phyloP scores from a whole-genome alignment of 2,113 vertebrate genomes.

The Phasianus colchicus region DNA sequence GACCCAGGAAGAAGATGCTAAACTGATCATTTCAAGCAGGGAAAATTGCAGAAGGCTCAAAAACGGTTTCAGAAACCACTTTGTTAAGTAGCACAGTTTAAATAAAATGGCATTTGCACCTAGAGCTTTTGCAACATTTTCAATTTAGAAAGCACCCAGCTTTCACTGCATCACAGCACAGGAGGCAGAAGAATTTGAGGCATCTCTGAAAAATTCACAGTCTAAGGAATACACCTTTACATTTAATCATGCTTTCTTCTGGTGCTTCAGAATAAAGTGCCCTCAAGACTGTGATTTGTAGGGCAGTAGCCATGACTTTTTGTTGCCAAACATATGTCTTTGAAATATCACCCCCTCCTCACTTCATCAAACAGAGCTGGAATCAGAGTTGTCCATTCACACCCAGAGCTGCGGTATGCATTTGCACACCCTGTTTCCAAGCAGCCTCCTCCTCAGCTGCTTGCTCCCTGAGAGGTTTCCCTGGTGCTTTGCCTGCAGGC shows the following conservation, averaged over 20 bases:
- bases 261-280: neutral
- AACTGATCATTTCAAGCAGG: constrained; percentile 39
- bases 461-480: neutral
- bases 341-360: neutral
- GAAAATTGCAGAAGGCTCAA: constrained; percentile 21
- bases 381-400: neutral
- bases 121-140: constrained; percentile 17
- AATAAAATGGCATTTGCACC: constrained; percentile 45
- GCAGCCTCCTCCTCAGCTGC: neutral
- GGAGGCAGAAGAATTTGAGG: neutral
- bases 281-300: neutral
- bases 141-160: neutral
- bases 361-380: neutral
- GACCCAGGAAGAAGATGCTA: constrained; percentile 10
- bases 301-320: neutral
- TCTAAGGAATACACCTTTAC: neutral
- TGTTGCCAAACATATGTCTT: neutral
- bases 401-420: accelerated
- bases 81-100: constrained; percentile 29
- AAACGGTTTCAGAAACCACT: constrained; percentile 39
- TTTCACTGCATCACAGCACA: accelerated
- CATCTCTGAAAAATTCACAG: neutral
- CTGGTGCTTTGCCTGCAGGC: neutral
- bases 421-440: neutral
- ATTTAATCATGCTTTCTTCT: neutral